Percentiles rank a stretch among this genome's conserved stretches.
phyloP scores from a whole-genome alignment of 2,888 invertebrate genomes.

The Drosophila quinaria region DNA sequence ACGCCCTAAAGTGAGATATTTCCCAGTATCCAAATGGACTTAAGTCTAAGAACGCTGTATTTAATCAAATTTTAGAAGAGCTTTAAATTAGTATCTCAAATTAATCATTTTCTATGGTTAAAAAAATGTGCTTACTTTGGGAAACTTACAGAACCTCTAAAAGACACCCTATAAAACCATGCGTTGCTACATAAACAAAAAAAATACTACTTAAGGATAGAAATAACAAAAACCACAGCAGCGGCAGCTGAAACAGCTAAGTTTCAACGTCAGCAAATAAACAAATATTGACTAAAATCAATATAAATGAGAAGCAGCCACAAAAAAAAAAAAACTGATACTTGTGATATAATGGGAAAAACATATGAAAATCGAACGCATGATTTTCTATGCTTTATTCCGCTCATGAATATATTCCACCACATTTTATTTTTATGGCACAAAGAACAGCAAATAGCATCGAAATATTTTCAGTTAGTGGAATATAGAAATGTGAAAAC shows the following conservation, averaged over 20 bases:
- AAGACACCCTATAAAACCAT: constrained; percentile 42
- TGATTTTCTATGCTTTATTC: constrained; percentile 26
- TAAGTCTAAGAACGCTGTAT: constrained; percentile 24
- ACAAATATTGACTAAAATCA: constrained; percentile 76
- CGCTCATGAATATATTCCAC: constrained; percentile 9
- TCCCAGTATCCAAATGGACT: too few species aligned
- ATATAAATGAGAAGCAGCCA: constrained; percentile 55
- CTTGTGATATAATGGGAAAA: constrained; percentile 21
- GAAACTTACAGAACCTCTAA: neutral
- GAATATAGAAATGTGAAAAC: constrained; percentile 53
- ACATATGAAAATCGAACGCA: constrained; percentile 20
- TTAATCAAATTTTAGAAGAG: neutral
- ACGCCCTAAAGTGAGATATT: too few species aligned
- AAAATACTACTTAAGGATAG: constrained; percentile 23
- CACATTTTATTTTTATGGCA: constrained; percentile 27
- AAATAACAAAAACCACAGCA: constrained; percentile 13
- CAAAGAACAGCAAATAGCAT: constrained; percentile 41
- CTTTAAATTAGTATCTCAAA: constrained; percentile 11
- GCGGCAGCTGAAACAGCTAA: constrained; percentile 46
- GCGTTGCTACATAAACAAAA: neutral
- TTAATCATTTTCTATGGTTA: constrained; percentile 17
- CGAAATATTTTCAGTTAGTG: constrained; percentile 64
- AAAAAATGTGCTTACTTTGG: neutral
- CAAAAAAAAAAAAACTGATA: constrained; percentile 35
- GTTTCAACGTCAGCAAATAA: constrained; percentile 70